Conservation (phyloP, 2,888 invertebrate genomes). For the Drosophila siamana region DNA sequence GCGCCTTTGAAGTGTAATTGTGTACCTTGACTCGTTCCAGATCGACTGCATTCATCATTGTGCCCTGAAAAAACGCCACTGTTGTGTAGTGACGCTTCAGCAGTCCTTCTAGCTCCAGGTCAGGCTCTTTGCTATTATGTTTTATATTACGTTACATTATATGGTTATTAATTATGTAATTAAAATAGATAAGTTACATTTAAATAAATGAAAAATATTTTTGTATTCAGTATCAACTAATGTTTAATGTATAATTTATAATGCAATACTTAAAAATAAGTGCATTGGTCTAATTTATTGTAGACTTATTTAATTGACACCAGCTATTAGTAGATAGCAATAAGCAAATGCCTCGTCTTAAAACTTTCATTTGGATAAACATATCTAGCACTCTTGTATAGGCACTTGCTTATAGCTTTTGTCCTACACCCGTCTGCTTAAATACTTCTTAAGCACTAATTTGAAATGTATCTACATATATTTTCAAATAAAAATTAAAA, state of each 20-base stretch:
- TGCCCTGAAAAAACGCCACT: slow-evolving; percentile 99
- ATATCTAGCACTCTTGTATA: slow-evolving; percentile 21
- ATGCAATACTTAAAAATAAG: slow-evolving; percentile 63
- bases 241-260: slow-evolving; percentile 24
- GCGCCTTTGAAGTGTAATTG: slow-evolving; percentile 64
- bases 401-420: slow-evolving; percentile 35
- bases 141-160: slow-evolving; percentile 64
- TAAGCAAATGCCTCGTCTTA: slow-evolving; percentile 21
- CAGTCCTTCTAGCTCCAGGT: slow-evolving; percentile 99
- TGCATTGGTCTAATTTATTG: slow-evolving; percentile 64
- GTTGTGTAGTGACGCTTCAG: slow-evolving; percentile 99
- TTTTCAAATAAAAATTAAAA: slow-evolving; percentile 35
- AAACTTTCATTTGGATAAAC: not conserved
- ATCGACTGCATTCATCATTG: slow-evolving; percentile 99
- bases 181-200: slow-evolving; percentile 23
- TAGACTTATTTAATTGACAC: slow-evolving; percentile 40
- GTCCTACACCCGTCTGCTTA: slow-evolving; percentile 52
- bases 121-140: slow-evolving; percentile 97
- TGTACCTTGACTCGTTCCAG: slow-evolving; percentile 99
- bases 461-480: slow-evolving; percentile 38
- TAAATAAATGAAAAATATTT: slow-evolving; percentile 11
- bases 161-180: slow-evolving; percentile 39
- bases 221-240: slow-evolving; percentile 45
- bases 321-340: slow-evolving; percentile 19
- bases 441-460: slow-evolving; percentile 57